Base-by-base conservation (phyloP, 2,888 invertebrate genomes). In the Pristionchus fissidentatus region DNA sequence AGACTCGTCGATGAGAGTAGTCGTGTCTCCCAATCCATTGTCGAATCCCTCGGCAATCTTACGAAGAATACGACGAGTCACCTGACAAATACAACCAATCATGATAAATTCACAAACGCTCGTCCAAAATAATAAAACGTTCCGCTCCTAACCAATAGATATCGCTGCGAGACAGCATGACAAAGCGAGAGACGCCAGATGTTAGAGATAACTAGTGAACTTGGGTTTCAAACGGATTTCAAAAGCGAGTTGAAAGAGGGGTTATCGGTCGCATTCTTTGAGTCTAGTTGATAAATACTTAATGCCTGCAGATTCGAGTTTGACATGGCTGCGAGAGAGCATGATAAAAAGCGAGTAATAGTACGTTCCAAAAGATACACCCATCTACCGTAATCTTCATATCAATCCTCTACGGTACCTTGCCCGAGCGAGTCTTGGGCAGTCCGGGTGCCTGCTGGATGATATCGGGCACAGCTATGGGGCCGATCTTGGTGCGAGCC, bases 401-500 rank as follows among this genome's bases (percentile, higher is more conserved):
- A 60, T 29, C 32, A 26, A 26, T 8, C 1, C 13, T 13, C 57
- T 8, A 3, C 35, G 26, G 79, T 35, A 86, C 98, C 94, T 99
- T 99, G 1, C 99, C 99, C 0, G 98, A 98, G 55, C 92, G 89
- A 0, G 92, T 92, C 85, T 92, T 92, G 0, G 99, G 99, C 86
- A 99, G 94, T 0, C 95, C 96, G 0, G 97, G 96, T 0, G 98
- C 97, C 93, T 96, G 95, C 88, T 99, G 98, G 84, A 99, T 95
- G 55, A 95, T 95, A 92, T 98, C 98, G 0, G 98, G 98, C 90
- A 96, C 95, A 0, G 98, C 98, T 93, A 99, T 97, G 0, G 98
- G 96, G 1, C 98, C 98, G 90, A 98, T 98, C 90, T 96, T 95
- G 79, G 89, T 95, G 75, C 98, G 95, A 0, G 98, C 97, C 94